Base-by-base conservation (phyloP, 1,140 invertebrate genomes). In the Drosophila simulans region DNA sequence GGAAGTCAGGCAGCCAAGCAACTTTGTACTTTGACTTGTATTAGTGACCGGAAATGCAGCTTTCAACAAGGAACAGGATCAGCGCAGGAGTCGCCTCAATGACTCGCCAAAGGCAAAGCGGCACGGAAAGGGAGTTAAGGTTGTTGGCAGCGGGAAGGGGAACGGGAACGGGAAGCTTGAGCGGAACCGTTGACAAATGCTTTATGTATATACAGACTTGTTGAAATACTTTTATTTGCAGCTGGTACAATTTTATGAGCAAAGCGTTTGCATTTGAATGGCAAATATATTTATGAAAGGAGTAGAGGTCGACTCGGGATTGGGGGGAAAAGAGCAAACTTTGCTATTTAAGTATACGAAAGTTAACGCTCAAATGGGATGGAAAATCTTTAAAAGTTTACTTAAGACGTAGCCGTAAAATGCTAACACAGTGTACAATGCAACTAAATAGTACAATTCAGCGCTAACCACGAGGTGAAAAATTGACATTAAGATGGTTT, bases 21-120 rank as follows among this genome's bases (percentile, higher is more conserved):
- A 88, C 83, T 83, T 88, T 88, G 66, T 83, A 83, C 84, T 89
- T 88, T 88, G 84, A 89, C 84, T 83, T 89, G 84, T 83, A 89
- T 83, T 88, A 88, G 84, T 88, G 84, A 88, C 84, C 84, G 84
- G 84, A 88, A 88, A 88, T 89, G 83, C 83, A 80, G 79, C 62
- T 82, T 82, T 84, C 80, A 77, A 60, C 56, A 58, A 58, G 62
- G 53, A 76, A 70, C 64, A 73, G 64, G 70, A 66, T 78, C 77
- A 82, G 63, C 64, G 40, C 60, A 76, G 58, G 71, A 75, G 60
- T 58, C 73, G 80, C 77, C 68, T 77, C 81, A 84, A 84, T 85
- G 80, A 85, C 64, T 81, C 73, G 74, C 74, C 82, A 85, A 86
- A 85, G 78, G 64, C 63, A 51, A 39, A 51, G 54, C 54, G 45